Evolutionary conservation across 2,888 invertebrate species (phyloP).

Genomic region (Tenthredo mesomela): DNA sequence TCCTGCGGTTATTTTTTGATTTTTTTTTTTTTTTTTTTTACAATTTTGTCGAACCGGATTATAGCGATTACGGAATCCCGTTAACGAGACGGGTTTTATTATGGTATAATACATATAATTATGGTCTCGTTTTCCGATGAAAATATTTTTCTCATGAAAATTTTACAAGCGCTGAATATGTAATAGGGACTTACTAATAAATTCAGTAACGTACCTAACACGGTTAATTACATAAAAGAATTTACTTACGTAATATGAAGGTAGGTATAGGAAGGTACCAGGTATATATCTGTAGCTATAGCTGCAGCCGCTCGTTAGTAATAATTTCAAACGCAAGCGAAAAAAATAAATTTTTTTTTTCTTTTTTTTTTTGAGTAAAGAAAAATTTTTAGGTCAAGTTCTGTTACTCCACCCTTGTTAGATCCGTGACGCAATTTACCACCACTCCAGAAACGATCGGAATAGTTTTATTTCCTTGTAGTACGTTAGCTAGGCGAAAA

Average conservation of each 20-base stretch:
- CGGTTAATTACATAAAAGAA: slow-evolving; percentile 12
- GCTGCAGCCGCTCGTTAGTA: slow-evolving; percentile 17
- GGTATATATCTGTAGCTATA: not conserved
- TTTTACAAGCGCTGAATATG: not conserved
- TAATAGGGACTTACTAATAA: not conserved
- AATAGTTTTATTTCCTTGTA: not conserved
- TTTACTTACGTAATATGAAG: not conserved
- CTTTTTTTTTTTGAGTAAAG: not conserved
- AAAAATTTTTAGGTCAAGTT: slow-evolving; percentile 9
- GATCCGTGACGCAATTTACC: not conserved
- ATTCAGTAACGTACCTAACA: not conserved
- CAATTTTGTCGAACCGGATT: not conserved
- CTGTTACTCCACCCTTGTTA: not conserved
- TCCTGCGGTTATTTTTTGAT: not conserved
- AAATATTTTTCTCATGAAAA: slow-evolving; percentile 5
- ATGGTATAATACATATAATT: not conserved
- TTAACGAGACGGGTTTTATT: not conserved
- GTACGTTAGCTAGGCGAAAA: not conserved
- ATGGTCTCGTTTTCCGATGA: not conserved
- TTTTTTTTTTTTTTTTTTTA: not conserved
- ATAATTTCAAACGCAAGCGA: slow-evolving; percentile 3
- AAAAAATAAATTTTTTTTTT: too few species aligned
- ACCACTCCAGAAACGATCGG: not conserved
- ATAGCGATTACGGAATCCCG: not conserved
- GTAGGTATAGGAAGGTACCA: not conserved